Percentiles rank a stretch among this genome's conserved stretches.
Conservation (phyloP, 1,140 invertebrate genomes). For the Drosophila seguyi region DNA sequence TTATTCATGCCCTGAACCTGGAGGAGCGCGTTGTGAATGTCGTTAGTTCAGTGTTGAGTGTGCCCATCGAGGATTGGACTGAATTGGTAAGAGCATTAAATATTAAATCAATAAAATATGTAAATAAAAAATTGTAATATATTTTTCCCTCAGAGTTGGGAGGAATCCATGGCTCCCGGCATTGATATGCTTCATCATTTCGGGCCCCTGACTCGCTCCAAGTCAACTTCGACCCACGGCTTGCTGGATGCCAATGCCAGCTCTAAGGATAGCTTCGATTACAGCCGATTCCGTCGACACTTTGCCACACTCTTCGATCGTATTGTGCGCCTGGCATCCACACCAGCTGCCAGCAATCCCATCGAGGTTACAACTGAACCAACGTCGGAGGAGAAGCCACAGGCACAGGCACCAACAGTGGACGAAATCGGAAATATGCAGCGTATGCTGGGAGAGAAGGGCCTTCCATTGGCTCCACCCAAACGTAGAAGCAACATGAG, state of each 20-base stretch:
- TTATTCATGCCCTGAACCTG: slow-evolving; percentile 73
- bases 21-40: slow-evolving; percentile 79
- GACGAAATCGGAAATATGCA: slow-evolving; percentile 64
- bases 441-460: slow-evolving; percentile 58
- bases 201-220: slow-evolving; percentile 76
- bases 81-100: slow-evolving; percentile 58
- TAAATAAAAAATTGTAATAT: slow-evolving; percentile 4
- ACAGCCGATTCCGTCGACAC: slow-evolving; percentile 71
- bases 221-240: slow-evolving; percentile 64
- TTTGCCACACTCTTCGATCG: slow-evolving; percentile 77
- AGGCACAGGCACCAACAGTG: not conserved
- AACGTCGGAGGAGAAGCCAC: not conserved
- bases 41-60: slow-evolving; percentile 66
- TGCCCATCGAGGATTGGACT: slow-evolving; percentile 79
- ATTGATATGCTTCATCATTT: slow-evolving; percentile 84
- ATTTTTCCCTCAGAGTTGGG: slow-evolving; percentile 70
- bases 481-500: slow-evolving; percentile 43
- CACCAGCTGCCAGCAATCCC: slow-evolving; percentile 13
- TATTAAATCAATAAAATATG: not conserved
- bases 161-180: slow-evolving; percentile 81
- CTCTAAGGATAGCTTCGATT: slow-evolving; percentile 69
- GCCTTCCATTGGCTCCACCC: slow-evolving; percentile 8
- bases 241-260: slow-evolving; percentile 49
- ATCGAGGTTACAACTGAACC: slow-evolving; percentile 4
- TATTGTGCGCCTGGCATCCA: slow-evolving; percentile 72